Base-by-base conservation (phyloP, 2,113 vertebrate species). In the Macquaria ambigua region DNA sequence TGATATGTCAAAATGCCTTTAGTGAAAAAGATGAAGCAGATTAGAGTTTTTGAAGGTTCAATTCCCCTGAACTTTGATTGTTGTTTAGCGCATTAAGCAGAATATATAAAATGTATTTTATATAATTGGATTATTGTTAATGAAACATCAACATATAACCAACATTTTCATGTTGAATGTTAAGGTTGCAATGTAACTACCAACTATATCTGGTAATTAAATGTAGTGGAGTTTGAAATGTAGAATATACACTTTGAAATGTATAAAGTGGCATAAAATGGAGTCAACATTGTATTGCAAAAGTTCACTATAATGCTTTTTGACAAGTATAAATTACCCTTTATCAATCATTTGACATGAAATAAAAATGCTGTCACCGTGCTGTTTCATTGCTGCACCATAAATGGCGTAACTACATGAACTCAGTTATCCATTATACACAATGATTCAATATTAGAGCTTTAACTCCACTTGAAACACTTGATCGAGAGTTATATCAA, bases 401-500 rank as follows among this genome's bases (percentile, higher is more conserved):
- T 31, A 69, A 70, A 85, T 59, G 52, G 43, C 67, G n/a, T n/a
- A 8, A 62, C 55, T 34, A 11, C 12, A 83, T 39, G 16, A 59
- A 61, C 31, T 25, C 6, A 10, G 8, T 8, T 55, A 25, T 39
- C 23, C 64, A 81, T 69, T 74, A 74, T 37, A 25, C n/a, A 55
- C 52, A 75, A 28, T n/a, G 23, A 53, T 52, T 77, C n/a, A 66
- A 21, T 71, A 74, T 80, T 77, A 21, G 58, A 79, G 37, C 75
- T 87, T 23, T 11, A 50, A 43, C 55, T 74, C 31, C 64, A 61
- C 63, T 88, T 79, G 75, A 86, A 86, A 84, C 81, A 73, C 71
- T 83, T 83, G 25, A 68, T 50, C 28, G 8, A 50, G 52, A 50
- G 52, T 77, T 63, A 63, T 68, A 67, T 87, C 77, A 72, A 70